Conservation (phyloP, 1,140 invertebrate genomes). For the Chrysomallon squamiferum region DNA sequence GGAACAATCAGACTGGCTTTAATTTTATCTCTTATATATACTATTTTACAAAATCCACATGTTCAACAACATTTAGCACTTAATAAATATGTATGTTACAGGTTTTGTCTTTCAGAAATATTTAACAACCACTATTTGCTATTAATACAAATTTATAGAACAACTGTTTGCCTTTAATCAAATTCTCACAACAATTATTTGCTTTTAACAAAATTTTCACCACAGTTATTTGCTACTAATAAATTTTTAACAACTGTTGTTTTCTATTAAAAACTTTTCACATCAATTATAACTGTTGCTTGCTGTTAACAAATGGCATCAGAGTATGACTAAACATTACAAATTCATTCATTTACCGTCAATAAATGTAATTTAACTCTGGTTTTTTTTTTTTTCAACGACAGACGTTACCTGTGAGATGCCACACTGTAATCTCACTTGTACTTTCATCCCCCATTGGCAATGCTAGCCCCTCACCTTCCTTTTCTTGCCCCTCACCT, state of each 20-base stretch:
- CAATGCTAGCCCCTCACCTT: too few relatives aligned
- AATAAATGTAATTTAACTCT: background rate
- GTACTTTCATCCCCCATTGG: too few relatives aligned
- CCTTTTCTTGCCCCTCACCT: too few relatives aligned
- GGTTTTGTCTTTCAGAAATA: background rate
- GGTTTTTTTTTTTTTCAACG: too few relatives aligned
- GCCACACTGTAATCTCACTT: too few relatives aligned
- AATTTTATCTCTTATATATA: background rate
- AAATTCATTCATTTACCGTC: background rate
- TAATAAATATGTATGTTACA: background rate
- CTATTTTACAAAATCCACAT: background rate
- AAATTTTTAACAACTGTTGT: background rate
- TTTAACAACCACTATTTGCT: background rate
- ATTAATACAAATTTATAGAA: background rate
- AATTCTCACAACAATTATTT: background rate
- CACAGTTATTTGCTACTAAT: background rate
- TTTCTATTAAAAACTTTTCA: background rate
- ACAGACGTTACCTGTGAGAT: too few relatives aligned
- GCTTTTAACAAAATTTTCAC: background rate
- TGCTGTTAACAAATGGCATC: background rate
- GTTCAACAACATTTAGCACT: background rate
- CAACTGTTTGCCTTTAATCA: background rate
- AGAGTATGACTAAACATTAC: background rate
- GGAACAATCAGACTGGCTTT: background rate
- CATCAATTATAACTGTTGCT: background rate